Conservation (phyloP, 1,140 invertebrate genomes). For the Bombus balteatus region DNA sequence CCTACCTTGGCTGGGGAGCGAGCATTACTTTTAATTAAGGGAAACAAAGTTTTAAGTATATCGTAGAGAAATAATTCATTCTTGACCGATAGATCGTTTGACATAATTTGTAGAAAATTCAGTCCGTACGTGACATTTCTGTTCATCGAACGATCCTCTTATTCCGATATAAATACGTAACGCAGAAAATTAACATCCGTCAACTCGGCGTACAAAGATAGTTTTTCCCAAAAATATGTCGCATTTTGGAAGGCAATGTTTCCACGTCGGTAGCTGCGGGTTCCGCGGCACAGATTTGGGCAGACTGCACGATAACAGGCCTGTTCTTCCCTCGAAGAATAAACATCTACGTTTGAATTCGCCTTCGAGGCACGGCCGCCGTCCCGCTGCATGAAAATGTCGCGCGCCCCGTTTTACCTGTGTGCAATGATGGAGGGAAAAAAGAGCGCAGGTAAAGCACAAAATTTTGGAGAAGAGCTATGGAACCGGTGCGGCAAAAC, state of each 20-base stretch:
- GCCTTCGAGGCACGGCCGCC: conserved; percentile 26
- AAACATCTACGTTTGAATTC: conserved; percentile 45
- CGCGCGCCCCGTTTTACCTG: conserved; percentile 32
- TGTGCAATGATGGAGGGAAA: conserved; percentile 42
- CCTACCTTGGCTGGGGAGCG: too few species aligned
- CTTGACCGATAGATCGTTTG: too few species aligned
- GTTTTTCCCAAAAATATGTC: background rate
- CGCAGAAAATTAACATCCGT: background rate
- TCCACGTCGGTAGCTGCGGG: conserved; percentile 18
- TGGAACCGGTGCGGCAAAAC: conserved; percentile 54
- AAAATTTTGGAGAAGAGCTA: conserved; percentile 40
- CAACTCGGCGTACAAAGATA: background rate
- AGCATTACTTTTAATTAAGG: background rate
- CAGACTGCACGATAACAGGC: conserved; percentile 2
- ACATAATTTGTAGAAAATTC: too few species aligned
- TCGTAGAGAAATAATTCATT: too few species aligned
- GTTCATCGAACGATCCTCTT: too few species aligned
- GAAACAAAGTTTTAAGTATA: background rate
- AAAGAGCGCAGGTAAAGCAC: conserved; percentile 57
- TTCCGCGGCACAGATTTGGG: conserved; percentile 3
- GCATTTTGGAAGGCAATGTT: conserved; percentile 1
- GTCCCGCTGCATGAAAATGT: conserved; percentile 43
- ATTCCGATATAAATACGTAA: background rate
- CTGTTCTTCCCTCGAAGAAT: conserved; percentile 35
- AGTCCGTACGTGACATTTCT: background rate